A percentile compares a stretch with the other conserved stretches of the same genome.
Conservation (phyloP, 2,113 vertebrate species). For the Crotalus tigris region DNA sequence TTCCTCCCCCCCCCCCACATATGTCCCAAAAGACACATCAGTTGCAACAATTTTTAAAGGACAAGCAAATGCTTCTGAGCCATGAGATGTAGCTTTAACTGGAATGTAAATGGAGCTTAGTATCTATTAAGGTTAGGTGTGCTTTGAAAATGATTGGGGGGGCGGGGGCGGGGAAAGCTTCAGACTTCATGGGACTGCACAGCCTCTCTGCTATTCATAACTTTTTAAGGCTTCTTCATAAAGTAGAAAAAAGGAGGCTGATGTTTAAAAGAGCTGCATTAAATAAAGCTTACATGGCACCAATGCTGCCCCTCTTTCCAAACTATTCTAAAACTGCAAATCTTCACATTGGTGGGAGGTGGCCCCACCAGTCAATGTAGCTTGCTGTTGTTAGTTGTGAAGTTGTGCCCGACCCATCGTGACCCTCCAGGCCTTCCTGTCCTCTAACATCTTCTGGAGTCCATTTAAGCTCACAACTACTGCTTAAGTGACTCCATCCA, state of each 20-base stretch:
- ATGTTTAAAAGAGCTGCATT: background rate
- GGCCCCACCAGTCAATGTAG: background rate
- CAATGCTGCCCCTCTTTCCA: background rate
- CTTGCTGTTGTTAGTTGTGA: background rate
- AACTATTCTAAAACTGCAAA: background rate
- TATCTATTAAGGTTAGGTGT: background rate
- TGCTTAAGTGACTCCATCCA: too few relatives aligned
- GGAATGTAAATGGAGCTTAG: background rate
- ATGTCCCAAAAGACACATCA: background rate
- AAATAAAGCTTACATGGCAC: background rate
- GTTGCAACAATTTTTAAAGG: constrained; percentile 39
- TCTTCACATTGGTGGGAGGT: background rate
- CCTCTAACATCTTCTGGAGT: too few relatives aligned
- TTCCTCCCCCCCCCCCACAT: rapidly evolving
- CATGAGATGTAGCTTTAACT: background rate
- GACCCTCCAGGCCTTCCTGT: too few relatives aligned
- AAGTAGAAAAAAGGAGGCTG: background rate
- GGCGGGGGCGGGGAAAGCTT: background rate
- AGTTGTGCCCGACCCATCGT: too few relatives aligned
- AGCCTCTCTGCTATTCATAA: background rate
- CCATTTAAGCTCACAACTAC: too few relatives aligned
- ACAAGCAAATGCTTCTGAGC: constrained; percentile 28
- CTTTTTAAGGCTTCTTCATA: background rate
- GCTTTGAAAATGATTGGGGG: background rate
- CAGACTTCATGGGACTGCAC: background rate